Conservation (phyloP, 2,113 vertebrate genomes). For the Ancistrus triradiatus region DNA sequence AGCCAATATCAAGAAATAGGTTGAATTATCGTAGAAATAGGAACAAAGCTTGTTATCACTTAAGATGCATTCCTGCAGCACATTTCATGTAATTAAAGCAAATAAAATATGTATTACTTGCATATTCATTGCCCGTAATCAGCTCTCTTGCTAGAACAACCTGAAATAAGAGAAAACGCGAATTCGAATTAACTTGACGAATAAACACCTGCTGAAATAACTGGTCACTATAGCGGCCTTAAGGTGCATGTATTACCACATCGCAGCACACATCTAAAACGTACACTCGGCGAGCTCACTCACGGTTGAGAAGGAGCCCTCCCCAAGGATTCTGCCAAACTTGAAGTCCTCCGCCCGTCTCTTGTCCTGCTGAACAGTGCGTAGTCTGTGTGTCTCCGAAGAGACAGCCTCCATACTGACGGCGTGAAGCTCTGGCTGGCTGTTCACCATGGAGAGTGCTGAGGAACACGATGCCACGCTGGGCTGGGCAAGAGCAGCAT, state of each 20-base stretch:
- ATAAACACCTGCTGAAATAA: too few species aligned
- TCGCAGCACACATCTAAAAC: too few species aligned
- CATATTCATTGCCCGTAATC: constrained; percentile 90
- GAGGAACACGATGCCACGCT: constrained; percentile 64
- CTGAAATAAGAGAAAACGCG: constrained; percentile 55
- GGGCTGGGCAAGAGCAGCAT: constrained; percentile 87
- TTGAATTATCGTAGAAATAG: too few species aligned
- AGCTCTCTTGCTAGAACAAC: constrained; percentile 94
- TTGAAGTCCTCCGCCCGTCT: constrained; percentile 94
- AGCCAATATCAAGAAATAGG: too few species aligned
- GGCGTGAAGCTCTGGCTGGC: constrained; percentile 63
- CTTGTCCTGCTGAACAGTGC: constrained; percentile 81
- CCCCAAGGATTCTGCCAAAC: constrained; percentile 94
- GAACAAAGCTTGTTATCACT: too few species aligned
- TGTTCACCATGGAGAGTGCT: constrained; percentile 94
- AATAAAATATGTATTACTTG: constrained; percentile 77
- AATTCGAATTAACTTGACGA: too few species aligned
- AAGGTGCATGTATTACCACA: too few species aligned
- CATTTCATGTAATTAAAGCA: not conserved
- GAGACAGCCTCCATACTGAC: constrained; percentile 76
- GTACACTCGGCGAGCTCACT: not conserved
- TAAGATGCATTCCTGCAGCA: too few species aligned
- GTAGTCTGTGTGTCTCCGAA: not conserved
- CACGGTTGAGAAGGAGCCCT: constrained; percentile 97
- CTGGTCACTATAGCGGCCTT: too few species aligned